Evolutionary conservation across 2,888 invertebrate genomes (phyloP).

Genomic region (Nezara viridula): DNA sequence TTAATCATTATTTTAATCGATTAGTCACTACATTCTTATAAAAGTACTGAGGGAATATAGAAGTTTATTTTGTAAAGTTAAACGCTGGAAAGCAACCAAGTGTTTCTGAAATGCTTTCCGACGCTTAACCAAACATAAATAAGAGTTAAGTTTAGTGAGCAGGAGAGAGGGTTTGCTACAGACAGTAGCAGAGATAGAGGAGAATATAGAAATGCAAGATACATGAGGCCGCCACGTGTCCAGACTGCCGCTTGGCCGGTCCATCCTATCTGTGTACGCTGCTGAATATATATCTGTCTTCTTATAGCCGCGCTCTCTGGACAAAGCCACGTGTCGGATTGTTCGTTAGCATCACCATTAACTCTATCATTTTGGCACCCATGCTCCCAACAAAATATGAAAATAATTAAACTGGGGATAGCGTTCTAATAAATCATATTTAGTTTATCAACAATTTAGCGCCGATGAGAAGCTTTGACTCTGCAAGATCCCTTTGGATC

Average conservation of each 20-base stretch:
- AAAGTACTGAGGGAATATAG: no score
- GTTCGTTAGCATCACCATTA: neutral
- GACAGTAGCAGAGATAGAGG: neutral
- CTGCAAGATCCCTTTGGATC: no score
- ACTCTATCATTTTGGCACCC: neutral
- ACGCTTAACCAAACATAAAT: neutral
- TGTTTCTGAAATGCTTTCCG: no score
- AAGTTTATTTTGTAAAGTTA: no score
- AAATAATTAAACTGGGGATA: neutral
- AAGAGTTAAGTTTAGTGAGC: neutral
- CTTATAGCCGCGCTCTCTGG: neutral
- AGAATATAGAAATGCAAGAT: conserved; percentile 21
- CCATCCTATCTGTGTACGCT: conserved; percentile 12
- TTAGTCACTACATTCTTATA: no score
- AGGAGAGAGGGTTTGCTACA: neutral
- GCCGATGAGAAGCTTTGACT: neutral
- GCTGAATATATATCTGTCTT: conserved; percentile 5
- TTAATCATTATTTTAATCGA: no score
- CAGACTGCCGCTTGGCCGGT: neutral
- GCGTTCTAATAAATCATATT: neutral
- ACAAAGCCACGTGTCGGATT: neutral
- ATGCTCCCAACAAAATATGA: neutral
- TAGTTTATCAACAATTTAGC: neutral
- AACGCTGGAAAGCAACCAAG: no score
- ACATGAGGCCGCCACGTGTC: neutral